These are phyloP conservation scores for Nebria ingens DNA, from an alignment of 1,140 invertebrate genomes.

Conservation along the genomic window DNA sequence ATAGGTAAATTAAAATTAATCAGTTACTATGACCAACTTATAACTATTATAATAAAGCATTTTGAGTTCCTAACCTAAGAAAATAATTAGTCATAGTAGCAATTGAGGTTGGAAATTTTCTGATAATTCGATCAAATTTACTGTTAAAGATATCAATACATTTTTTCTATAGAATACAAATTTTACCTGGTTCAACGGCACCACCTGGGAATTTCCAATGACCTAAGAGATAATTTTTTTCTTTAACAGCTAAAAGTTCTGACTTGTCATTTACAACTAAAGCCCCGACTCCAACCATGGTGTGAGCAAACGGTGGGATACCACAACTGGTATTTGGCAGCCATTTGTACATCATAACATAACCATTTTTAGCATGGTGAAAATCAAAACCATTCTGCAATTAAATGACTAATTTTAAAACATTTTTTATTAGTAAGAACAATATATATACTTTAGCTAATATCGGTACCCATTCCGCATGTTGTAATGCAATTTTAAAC, in stretches of 20 bases:
- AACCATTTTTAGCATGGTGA: conserved; percentile 71
- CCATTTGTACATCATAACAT: conserved; percentile 74
- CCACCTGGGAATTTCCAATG: conserved; percentile 88
- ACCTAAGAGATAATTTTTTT: conserved; percentile 47
- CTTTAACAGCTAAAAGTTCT: conserved; percentile 69
- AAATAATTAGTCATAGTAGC: too few species aligned
- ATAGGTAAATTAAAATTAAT: too few species aligned
- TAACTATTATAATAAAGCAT: too few species aligned
- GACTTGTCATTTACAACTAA: conserved; percentile 67
- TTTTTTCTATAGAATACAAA: conserved; percentile 7
- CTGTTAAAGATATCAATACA: conserved; percentile 11
- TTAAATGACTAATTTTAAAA: conserved; percentile 11
- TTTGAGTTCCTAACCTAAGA: too few species aligned
- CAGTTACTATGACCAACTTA: too few species aligned
- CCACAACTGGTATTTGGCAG: conserved; percentile 54
- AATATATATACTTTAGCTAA: conserved; percentile 50
- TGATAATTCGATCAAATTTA: conserved; percentile 3
- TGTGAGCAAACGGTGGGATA: conserved; percentile 74
- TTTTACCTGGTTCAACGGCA: conserved; percentile 70
- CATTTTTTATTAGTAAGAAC: not conserved
- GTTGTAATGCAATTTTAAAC: conserved; percentile 63
- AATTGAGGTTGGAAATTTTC: conserved; percentile 6
- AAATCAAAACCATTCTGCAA: conserved; percentile 70
- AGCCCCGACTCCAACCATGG: conserved; percentile 78
- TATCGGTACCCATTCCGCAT: conserved; percentile 66